Conservation (phyloP, 2,797 vertebrate species). For the Holocentrus rufus region DNA sequence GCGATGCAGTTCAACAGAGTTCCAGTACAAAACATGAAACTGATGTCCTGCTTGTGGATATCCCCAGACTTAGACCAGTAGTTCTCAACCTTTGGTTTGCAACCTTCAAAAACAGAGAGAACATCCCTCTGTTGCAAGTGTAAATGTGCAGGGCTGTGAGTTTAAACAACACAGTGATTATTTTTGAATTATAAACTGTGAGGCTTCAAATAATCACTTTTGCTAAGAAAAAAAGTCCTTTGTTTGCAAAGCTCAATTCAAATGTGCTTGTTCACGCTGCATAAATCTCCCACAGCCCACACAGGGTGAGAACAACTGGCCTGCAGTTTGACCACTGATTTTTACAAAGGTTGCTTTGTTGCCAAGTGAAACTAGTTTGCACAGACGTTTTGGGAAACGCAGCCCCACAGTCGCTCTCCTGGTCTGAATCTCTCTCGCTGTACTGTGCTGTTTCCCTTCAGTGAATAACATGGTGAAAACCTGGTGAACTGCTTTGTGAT, state of each 20-base stretch:
- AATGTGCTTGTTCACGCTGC: background rate
- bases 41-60: too few relatives aligned
- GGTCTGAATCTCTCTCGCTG: conserved; percentile 50
- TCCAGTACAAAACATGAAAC: too few relatives aligned
- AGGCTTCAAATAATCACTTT: background rate
- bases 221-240: too few relatives aligned
- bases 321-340: background rate
- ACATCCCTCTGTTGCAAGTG: too few relatives aligned
- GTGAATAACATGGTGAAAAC: conserved; percentile 60
- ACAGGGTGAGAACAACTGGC: background rate
- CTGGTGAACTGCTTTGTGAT: conserved; percentile 59
- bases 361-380: conserved; percentile 43
- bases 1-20: too few relatives aligned
- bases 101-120: too few relatives aligned
- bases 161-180: background rate
- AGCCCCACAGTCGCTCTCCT: conserved; percentile 38
- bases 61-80: too few relatives aligned
- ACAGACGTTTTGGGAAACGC: conserved; percentile 58
- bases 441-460: conserved; percentile 59
- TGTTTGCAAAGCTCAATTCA: too few relatives aligned
- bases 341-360: background rate
- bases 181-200: background rate
- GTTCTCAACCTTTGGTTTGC: too few relatives aligned
- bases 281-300: background rate
- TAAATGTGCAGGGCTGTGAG: background rate